phyloP scores from a whole-genome alignment of 2,888 invertebrate species.

The Cephus nigrinus region DNA sequence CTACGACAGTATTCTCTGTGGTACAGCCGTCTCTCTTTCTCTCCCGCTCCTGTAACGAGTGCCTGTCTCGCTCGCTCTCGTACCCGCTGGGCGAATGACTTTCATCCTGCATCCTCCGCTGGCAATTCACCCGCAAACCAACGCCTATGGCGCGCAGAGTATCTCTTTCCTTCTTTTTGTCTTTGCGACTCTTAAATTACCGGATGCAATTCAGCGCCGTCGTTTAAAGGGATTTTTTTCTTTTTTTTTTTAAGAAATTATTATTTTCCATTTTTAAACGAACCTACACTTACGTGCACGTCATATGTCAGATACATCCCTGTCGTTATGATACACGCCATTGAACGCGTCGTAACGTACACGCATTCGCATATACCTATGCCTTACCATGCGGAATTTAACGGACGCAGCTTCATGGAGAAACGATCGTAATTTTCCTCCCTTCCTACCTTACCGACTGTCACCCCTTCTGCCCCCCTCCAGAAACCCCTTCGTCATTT shows the following conservation, averaged over 20 bases:
- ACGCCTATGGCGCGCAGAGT: not conserved
- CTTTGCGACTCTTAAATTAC: not conserved
- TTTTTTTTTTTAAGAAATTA: not conserved
- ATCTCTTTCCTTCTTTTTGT: not conserved
- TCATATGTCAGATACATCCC: not conserved
- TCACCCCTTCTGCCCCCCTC: no score
- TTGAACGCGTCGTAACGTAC: not conserved
- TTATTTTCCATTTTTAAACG: not conserved
- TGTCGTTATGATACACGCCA: not conserved
- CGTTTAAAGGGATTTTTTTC: not conserved
- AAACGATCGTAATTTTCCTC: not conserved
- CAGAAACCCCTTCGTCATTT: not conserved
- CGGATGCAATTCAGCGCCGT: not conserved
- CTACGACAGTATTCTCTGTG: not conserved
- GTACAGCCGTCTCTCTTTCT: not conserved
- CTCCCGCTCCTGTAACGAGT: not conserved
- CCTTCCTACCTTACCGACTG: not conserved
- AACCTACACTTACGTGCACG: not conserved
- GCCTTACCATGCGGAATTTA: not conserved
- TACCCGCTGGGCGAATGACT: not conserved
- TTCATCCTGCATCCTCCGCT: not conserved
- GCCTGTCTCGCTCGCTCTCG: not conserved
- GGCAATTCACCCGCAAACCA: not conserved
- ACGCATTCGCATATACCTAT: not conserved
- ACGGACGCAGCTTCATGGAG: not conserved